Conservation (phyloP, 2,113 vertebrate genomes). For the Chloropsis cyanopogon region DNA sequence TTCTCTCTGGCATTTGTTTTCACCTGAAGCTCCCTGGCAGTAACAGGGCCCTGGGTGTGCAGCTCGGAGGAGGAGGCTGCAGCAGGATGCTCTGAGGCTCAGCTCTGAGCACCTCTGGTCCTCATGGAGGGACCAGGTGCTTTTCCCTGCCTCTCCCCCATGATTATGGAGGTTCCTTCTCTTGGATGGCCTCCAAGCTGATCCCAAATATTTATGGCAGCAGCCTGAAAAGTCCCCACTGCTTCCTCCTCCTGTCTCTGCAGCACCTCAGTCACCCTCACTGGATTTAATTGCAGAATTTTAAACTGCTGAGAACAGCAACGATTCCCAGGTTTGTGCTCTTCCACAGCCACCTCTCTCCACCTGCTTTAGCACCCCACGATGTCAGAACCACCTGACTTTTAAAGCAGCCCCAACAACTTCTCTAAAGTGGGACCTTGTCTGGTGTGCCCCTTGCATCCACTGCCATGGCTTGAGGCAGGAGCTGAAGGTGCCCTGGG, state of each 20-base stretch:
- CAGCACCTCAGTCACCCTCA: neutral
- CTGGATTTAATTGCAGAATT: neutral
- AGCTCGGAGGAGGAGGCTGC: neutral
- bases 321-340: neutral
- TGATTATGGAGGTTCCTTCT: fast-evolving
- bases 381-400: neutral
- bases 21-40: neutral
- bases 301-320: neutral
- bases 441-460: neutral
- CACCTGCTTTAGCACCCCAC: neutral
- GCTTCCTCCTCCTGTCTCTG: neutral
- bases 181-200: fast-evolving
- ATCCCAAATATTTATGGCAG: neutral
- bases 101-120: neutral
- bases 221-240: neutral
- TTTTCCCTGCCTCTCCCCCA: neutral
- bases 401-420: neutral
- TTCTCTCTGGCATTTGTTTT: neutral
- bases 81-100: neutral
- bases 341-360: neutral
- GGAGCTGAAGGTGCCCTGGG: neutral
- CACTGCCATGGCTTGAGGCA: neutral
- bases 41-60: fast-evolving
- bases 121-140: fast-evolving
- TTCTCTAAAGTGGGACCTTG: neutral